Conservation (phyloP, 23 tunicate species). For the Botrylloides violaceus region DNA sequence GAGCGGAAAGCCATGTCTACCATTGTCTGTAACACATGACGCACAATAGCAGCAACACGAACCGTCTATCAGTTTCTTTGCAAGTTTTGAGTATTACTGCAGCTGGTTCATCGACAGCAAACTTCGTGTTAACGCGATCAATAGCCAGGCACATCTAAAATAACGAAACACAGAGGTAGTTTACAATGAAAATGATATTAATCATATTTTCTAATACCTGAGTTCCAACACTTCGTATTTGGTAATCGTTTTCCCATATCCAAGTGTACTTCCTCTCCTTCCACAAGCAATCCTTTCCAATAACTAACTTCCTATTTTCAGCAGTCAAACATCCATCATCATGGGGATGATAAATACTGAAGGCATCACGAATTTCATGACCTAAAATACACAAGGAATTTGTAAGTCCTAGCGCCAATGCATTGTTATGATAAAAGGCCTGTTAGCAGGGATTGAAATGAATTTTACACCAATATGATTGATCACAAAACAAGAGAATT, state of each 20-base stretch:
- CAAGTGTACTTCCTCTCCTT: conserved; percentile 20
- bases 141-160: conserved; percentile 37
- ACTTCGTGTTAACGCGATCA: not conserved
- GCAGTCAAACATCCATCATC: conserved; percentile 27
- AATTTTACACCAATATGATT: too few relatives aligned
- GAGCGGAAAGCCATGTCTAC: too few relatives aligned
- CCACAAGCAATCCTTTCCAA: conserved; percentile 1
- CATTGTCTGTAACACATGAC: too few relatives aligned
- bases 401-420: too few relatives aligned
- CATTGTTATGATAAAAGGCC: too few relatives aligned
- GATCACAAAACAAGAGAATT: too few relatives aligned
- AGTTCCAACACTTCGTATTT: conserved; percentile 17
- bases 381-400: not conserved
- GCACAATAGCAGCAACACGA: too few relatives aligned
- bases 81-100: not conserved
- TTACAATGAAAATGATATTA: too few relatives aligned
- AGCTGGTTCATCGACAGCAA: conserved; percentile 13
- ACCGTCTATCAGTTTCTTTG: not conserved
- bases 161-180: too few relatives aligned
- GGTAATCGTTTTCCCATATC: conserved; percentile 47
- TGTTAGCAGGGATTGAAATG: too few relatives aligned
- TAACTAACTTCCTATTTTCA: conserved; percentile 2
- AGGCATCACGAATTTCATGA: conserved; percentile 23
- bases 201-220: too few relatives aligned
- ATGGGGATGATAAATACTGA: conserved; percentile 31